A percentile compares a stretch with the other conserved stretches of the same genome.
phyloP scores from a whole-genome alignment of 2,113 vertebrate species.

The Aramus guarauna region DNA sequence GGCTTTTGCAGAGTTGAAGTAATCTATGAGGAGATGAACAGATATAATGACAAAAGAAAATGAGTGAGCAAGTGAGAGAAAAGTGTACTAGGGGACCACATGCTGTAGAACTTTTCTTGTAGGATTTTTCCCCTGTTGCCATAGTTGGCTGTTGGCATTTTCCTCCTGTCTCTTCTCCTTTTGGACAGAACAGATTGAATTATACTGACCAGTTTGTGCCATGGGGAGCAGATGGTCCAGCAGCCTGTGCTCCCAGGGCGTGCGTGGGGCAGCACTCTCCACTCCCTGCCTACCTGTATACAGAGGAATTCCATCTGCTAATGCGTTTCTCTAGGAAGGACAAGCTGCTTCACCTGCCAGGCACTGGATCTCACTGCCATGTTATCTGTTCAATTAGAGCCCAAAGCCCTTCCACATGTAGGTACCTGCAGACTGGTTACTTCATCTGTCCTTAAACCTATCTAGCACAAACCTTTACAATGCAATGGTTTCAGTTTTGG shows the following conservation, averaged over 20 bases:
- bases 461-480: neutral
- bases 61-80: neutral
- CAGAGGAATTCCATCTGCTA: neutral
- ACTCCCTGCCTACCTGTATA: neutral
- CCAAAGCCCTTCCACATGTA: neutral
- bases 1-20: neutral
- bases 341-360: neutral
- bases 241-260: neutral
- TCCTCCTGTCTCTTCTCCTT: neutral
- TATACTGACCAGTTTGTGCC: neutral
- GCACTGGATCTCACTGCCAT: neutral
- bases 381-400: neutral
- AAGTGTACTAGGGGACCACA: neutral
- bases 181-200: neutral
- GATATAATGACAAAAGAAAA: neutral
- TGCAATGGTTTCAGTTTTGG: neutral
- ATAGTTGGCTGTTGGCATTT: neutral
- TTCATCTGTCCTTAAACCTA: neutral
- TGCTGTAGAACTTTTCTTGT: neutral
- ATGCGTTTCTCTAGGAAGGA: neutral
- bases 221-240: neutral
- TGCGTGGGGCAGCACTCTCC: neutral
- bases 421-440: neutral
- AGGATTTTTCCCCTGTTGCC: accelerated
- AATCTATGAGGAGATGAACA: neutral